Base-by-base conservation (phyloP, 2,888 invertebrate species). In the Frankliniella fusca region DNA sequence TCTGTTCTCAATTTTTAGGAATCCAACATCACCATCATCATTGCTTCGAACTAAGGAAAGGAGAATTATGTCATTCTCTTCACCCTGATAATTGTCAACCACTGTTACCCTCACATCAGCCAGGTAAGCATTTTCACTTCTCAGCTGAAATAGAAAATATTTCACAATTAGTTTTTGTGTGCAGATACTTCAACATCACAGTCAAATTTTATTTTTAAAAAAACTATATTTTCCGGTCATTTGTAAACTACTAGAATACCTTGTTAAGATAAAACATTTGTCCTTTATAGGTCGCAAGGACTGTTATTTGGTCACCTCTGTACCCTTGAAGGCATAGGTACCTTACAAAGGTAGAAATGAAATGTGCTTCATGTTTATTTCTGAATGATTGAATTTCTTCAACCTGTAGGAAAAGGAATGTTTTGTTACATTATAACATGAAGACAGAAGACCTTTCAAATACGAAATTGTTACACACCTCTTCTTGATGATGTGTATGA, bases 11-110 rank as follows among this genome's bases (percentile, higher is more conserved):
- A 91, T 91, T 8, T 89, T 88, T 12, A 95, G 88, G 87, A 94
- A 95, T 0, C 95, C 95, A 84, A 94, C 93, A 83, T 90, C 91
- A 81, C 90, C 90, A 18, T 91, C 90, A 80, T 88, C 87, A 88
- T 94, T 95, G 86, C 93, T 95, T 86, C 95, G 90, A 0, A 96
- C 95, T 20, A 96, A 87, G 0, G 95, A 95, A 83, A 96, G 88
- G 84, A 96, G 90, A 81, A 95, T 92, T 85, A 95, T 94, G 86
- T 92, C 92, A 86, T 91, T 93, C 89, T 95, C 95, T 86, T 94
- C 93, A 0, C 95, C 95, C 89, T 95, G 95, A 86, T 91, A 95
- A 86, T 94, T 94, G 87, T 95, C 95, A 1, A 95, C 92, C 0
- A 92, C 92, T 0, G 92, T 90, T 28, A 94, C 90, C 84, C 90